Evolutionary conservation across 2,113 vertebrate genomes (phyloP), one percentile per base, ranked within the genome.

Genomic region (Gnathonemus echidnorhynchus): DNA sequence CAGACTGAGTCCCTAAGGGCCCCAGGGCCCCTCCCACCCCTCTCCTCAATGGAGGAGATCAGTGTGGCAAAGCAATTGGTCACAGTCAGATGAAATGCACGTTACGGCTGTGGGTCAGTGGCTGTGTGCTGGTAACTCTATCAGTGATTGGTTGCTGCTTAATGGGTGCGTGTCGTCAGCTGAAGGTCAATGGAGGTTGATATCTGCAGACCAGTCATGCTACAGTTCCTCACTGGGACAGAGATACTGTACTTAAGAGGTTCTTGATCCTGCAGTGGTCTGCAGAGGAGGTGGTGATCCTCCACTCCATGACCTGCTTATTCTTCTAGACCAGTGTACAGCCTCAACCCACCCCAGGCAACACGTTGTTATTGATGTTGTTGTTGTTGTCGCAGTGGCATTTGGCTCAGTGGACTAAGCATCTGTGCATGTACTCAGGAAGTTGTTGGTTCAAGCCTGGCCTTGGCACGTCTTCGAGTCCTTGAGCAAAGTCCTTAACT

Each of bases 201-300:
- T 45, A 84, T 84, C 39, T 45, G 80, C 80, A 42, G 80, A 39
- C 11, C 35, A 39, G 13, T 80, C 3, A 31, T 15, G 6, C 19
- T 31, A 31, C 6, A 42, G 11, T 80, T 42, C 74, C 74, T 80
- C 74, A 80, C 74, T 39, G 27, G 31, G 1, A 11, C 74, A 15
- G 8, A 19, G 15, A 39, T 42, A 39, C 31, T 39, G 13, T 88
- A 19, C 74, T 39, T 53, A 94, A 11, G 2, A 94, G 27, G 88
- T 94, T 96, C 27, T 95, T 95, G 0, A 88, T 96, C 70, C 92
- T 96, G 84, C 93, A 95, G 87, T 94, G 95, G 50, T 93, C 95
- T 0, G 91, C 95, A 24, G 95, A 95, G 0, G 93, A 96, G 95
- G 95, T 96, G 83, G 24, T 56, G 45, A 8, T 6, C 24, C 19